Base-by-base conservation (phyloP, 2,797 vertebrate genomes). In the Hozukius guyotensis region DNA sequence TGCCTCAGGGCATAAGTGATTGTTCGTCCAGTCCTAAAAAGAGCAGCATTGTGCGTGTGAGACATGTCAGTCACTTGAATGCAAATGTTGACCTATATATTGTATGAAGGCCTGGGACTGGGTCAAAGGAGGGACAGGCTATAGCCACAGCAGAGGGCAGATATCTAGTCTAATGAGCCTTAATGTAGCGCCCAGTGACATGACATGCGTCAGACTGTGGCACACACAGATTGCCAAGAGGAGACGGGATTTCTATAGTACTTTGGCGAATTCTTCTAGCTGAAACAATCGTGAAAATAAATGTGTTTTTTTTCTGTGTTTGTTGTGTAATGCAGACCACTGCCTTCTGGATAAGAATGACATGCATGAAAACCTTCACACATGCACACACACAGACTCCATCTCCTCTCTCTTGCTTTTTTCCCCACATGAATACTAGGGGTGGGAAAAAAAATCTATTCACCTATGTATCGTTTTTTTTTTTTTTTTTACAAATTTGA, bases 61-160 rank as follows among this genome's bases (percentile, higher is more conserved):
- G 85, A 87, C 77, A 81, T 70, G 93, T 90, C 84, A 88, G 86
- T 88, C 93, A 86, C 85, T 90, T 87, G 52, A 85, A 89, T 86
- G 75, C 57, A 87, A 76, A 38, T 64, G 59, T 20, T 92, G 93
- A 95, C 95, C 94, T 80, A 93, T 84, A 92, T 92, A 52, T 10
- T n/a, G 20, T 52, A 72, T 82, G 72, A 75, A 72, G 79, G 62
- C 78, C 64, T 72, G 65, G 79, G 62, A 77, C 65, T 72, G 75
- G 87, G 93, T 92, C 88, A 90, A 77, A 86, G 61, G 72, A 82
- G 75, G 78, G 77, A 67, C 77, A 73, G 63, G 61, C 76, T n/a
- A 38, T 38, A 66, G 60, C 60, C 32, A 69, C 72, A 81, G 22
- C 86, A 90, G 74, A 86, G 80, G 83, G 75, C 46, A 6, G n/a